These are phyloP conservation scores for Phania funesta DNA, from an alignment of 2,888 invertebrate genomes.

Conservation along the genomic window DNA sequence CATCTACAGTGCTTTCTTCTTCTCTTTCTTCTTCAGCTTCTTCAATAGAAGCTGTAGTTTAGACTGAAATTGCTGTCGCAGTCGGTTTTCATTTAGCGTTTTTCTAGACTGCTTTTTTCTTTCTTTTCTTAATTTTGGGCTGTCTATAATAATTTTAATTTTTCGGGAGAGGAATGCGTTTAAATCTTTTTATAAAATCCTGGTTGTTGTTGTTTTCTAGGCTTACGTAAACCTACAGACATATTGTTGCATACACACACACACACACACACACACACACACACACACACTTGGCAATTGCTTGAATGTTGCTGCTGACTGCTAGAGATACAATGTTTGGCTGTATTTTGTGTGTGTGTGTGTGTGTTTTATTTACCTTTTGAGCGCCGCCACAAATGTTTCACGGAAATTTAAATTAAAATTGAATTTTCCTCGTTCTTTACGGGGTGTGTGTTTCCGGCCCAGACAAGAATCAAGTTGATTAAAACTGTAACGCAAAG, in stretches of 20 bases:
- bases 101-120: not conserved
- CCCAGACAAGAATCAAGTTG: not conserved
- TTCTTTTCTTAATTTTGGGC: too few species aligned
- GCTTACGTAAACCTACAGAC: not conserved
- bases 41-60: not conserved
- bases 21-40: too few species aligned
- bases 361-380: not conserved
- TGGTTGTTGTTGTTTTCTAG: not conserved
- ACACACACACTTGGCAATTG: not conserved
- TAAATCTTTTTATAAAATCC: conserved; percentile 37
- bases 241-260: conserved; percentile 9
- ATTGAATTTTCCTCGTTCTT: not conserved
- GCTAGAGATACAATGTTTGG: not conserved
- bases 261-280: not conserved
- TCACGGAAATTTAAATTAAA: conserved; percentile 30
- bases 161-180: conserved; percentile 41
- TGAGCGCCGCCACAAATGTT: conserved; percentile 4
- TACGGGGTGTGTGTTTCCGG: not conserved
- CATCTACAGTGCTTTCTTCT: too few species aligned
- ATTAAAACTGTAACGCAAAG: not conserved
- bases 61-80: conserved; percentile 2
- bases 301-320: not conserved
- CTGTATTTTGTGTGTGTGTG: not conserved
- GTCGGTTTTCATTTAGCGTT: conserved; percentile 31
- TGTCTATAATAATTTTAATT: conserved; percentile 59